A percentile compares a stretch with the other conserved stretches of the same genome.
phyloP scores from a whole-genome alignment of 1,140 invertebrate genomes.

The Wiebesia pumilae region DNA sequence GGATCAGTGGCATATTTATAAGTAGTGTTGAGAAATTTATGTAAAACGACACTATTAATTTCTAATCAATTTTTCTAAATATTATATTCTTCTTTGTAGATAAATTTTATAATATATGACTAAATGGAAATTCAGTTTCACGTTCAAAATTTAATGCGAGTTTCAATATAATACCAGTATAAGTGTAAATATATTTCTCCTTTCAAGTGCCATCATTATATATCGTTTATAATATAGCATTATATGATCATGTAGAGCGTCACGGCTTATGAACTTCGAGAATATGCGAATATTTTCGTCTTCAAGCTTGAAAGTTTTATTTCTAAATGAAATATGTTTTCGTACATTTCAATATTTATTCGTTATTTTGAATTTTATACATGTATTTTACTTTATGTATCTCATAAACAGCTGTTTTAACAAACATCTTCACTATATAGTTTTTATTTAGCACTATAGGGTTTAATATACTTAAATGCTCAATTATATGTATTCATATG shows the following conservation, averaged over 20 bases:
- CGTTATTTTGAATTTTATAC: neutral
- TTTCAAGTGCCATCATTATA: neutral
- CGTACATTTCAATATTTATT: slow-evolving; percentile 22
- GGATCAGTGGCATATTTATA: no score
- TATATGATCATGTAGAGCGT: neutral
- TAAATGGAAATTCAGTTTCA: neutral
- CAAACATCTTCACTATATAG: no score
- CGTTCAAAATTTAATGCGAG: neutral
- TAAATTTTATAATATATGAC: neutral
- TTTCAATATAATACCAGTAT: neutral
- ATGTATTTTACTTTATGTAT: neutral
- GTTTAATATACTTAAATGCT: no score
- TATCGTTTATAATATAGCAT: neutral
- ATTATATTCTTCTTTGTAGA: neutral
- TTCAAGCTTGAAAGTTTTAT: neutral
- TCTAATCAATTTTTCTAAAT: neutral
- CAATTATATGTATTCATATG: no score
- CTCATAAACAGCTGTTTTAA: no score
- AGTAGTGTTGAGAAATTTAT: no score
- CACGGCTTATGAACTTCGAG: neutral
- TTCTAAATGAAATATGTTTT: neutral
- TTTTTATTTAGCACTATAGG: no score
- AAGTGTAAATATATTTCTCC: neutral
- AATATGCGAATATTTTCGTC: neutral
- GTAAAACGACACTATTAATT: neutral